Evolutionary conservation across 2,113 vertebrate genomes (phyloP).

Genomic region (Malurus cyaneus): DNA sequence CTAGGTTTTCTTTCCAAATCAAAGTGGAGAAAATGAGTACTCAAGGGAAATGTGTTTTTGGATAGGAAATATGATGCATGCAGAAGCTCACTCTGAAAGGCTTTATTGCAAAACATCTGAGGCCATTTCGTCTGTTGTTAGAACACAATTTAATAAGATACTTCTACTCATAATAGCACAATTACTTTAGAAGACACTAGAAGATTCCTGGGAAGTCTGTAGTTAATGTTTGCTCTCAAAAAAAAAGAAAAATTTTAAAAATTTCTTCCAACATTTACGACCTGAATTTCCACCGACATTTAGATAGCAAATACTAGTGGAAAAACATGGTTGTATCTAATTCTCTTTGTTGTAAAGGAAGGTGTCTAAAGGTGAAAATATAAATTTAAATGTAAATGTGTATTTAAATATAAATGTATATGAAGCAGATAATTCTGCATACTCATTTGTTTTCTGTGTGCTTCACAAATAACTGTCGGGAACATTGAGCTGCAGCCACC

Average conservation of each 20-base stretch:
- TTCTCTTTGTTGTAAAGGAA: not conserved
- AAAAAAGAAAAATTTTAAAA: not conserved
- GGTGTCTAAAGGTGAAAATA: conserved; percentile 33
- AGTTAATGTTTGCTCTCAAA: not conserved
- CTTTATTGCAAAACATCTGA: not conserved
- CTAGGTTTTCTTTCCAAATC: not conserved
- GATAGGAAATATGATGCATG: rapidly evolving
- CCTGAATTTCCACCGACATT: not conserved
- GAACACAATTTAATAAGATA: not conserved
- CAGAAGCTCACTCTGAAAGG: not conserved
- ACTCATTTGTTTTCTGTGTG: conserved; percentile 56
- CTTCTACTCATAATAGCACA: not conserved
- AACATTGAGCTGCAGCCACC: conserved; percentile 49
- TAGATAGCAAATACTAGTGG: not conserved
- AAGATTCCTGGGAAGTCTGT: not conserved
- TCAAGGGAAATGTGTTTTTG: not conserved
- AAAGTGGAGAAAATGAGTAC: not conserved
- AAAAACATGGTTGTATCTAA: not conserved
- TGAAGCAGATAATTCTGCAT: conserved; percentile 51
- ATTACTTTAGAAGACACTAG: not conserved
- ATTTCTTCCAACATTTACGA: not conserved
- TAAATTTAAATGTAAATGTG: conserved; percentile 47
- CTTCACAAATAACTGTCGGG: conserved; percentile 43
- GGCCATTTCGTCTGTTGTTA: not conserved
- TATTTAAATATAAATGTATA: not conserved